Conservation (phyloP, 2,797 vertebrate genomes). For the Chiroxiphia lanceolata region DNA sequence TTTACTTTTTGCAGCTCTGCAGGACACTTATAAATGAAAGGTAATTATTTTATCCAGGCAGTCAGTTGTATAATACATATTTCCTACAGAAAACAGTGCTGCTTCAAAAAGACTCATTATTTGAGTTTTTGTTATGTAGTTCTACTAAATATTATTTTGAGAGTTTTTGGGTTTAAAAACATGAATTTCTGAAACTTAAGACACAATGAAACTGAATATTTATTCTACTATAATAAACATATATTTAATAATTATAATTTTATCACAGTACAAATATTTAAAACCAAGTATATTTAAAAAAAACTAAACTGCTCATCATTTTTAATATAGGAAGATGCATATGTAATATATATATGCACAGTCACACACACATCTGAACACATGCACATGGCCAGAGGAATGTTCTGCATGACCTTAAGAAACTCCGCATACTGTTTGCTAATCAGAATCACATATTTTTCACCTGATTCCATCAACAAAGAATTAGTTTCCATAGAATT, state of each 20-base stretch:
- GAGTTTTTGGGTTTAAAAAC: not conserved
- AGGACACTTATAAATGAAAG: constrained; percentile 30
- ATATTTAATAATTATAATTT: not conserved
- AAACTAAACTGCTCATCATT: not conserved
- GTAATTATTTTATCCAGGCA: constrained; percentile 39
- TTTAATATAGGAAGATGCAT: not conserved
- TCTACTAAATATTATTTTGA: not conserved
- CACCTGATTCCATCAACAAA: constrained; percentile 33
- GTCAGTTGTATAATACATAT: not conserved
- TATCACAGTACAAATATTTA: not conserved
- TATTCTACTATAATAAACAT: not conserved
- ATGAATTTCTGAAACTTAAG: not conserved
- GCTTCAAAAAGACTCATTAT: not conserved
- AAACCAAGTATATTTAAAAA: not conserved
- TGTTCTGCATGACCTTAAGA: not conserved
- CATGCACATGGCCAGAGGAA: not conserved
- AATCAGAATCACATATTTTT: constrained; percentile 48
- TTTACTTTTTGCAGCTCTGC: constrained; percentile 26
- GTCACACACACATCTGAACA: not conserved
- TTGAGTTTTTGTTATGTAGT: not conserved
- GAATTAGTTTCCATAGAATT: constrained; percentile 43
- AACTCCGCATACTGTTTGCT: not conserved
- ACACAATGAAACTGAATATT: not conserved
- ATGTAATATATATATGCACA: not conserved
- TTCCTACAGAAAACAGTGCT: not conserved